Conservation (phyloP, 2,113 vertebrate genomes). For the Thomomys bottae region DNA sequence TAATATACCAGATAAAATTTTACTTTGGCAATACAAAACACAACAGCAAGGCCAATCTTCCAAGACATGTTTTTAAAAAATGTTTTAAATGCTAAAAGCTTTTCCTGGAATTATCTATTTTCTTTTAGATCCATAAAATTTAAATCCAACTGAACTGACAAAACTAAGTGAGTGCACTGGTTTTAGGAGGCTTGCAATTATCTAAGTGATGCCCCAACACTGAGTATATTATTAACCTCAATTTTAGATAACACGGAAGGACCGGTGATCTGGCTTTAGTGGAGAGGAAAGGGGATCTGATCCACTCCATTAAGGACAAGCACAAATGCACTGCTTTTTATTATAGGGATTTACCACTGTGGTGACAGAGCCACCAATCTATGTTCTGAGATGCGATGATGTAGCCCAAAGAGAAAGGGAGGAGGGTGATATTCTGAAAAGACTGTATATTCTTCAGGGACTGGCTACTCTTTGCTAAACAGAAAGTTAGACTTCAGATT, state of each 20-base stretch:
- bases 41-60: neutral
- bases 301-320: conserved; percentile 67
- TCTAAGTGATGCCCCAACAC: conserved; percentile 55
- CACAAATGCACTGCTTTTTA: conserved; percentile 49
- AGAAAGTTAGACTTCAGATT: conserved; percentile 9
- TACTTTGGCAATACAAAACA: conserved; percentile 32
- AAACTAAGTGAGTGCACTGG: conserved; percentile 36
- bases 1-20: neutral
- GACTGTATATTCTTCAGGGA: neutral
- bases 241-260: conserved; percentile 62
- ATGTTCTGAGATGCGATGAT: neutral
- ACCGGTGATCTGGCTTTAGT: conserved; percentile 66
- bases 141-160: conserved; percentile 67
- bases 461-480: conserved; percentile 25
- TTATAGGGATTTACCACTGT: conserved; percentile 12
- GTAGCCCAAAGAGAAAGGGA: neutral
- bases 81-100: conserved; percentile 62
- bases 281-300: conserved; percentile 51
- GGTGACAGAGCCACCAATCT: neutral
- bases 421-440: neutral
- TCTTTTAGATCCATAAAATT: conserved; percentile 17
- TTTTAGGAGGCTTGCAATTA: conserved; percentile 65
- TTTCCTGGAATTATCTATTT: conserved; percentile 53
- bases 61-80: conserved; percentile 24
- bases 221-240: conserved; percentile 70